A percentile compares a stretch with the other conserved stretches of the same genome.
Evolutionary conservation across 2,888 invertebrate genomes (phyloP).

Genomic region (Listrodromus nycthemerus): DNA sequence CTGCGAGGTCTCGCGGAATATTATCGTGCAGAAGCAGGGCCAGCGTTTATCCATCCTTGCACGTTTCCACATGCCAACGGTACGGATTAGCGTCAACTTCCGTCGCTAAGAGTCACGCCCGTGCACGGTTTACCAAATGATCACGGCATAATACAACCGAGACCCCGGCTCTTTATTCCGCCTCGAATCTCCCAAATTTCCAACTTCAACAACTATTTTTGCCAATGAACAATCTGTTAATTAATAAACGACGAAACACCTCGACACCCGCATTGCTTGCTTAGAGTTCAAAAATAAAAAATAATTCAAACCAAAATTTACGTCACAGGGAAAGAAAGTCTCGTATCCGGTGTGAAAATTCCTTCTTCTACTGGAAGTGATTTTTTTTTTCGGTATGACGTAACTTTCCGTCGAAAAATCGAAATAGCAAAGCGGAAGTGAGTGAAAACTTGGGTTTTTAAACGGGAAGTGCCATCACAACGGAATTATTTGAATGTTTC

Average conservation of each 20-base stretch:
- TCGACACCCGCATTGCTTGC: too few relatives aligned
- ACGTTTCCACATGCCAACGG: slow-evolving; percentile 80
- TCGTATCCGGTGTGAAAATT: not conserved
- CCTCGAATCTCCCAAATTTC: not conserved
- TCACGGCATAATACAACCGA: slow-evolving; percentile 39
- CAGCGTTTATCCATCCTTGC: slow-evolving; percentile 80
- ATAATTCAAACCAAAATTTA: too few relatives aligned
- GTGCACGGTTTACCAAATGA: slow-evolving; percentile 55
- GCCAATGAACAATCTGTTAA: not conserved
- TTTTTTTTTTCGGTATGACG: too few relatives aligned
- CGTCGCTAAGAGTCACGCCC: slow-evolving; percentile 67
- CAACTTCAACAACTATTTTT: not conserved
- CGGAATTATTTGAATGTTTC: too few relatives aligned
- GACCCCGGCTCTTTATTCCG: not conserved
- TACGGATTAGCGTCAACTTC: slow-evolving; percentile 83
- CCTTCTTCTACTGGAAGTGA: not conserved
- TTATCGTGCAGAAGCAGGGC: slow-evolving; percentile 83
- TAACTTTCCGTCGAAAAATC: too few relatives aligned
- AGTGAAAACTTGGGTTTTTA: too few relatives aligned
- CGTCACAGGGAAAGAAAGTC: not conserved
- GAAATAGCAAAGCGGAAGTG: too few relatives aligned
- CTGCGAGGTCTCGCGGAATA: slow-evolving; percentile 75
- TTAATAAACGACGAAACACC: too few relatives aligned
- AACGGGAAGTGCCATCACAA: too few relatives aligned
- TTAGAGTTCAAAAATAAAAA: too few relatives aligned